These are phyloP conservation scores for Philonicus albiceps DNA, from an alignment of 2,888 invertebrate species.

Conservation along the genomic window DNA sequence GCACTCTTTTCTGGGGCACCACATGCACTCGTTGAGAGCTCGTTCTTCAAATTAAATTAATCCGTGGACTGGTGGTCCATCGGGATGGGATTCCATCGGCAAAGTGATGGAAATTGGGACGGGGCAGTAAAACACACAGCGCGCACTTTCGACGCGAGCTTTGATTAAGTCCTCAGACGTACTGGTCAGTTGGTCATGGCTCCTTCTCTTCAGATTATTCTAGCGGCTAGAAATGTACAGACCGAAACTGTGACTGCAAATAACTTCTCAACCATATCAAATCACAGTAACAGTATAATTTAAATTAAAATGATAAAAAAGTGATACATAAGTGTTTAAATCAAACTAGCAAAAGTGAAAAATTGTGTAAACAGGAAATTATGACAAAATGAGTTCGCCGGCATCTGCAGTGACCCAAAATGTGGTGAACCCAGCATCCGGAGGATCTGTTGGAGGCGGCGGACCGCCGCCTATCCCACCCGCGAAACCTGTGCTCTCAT, in stretches of 20 bases:
- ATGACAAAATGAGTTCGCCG: constrained; percentile 39
- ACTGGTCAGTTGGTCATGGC: neutral
- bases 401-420: constrained; percentile 19
- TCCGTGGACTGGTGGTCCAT: neutral
- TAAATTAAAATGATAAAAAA: constrained; percentile 17
- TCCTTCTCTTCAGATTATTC: neutral
- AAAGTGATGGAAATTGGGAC: neutral
- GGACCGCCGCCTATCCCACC: constrained; percentile 54
- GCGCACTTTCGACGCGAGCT: neutral
- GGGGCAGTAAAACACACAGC: neutral
- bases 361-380: constrained; percentile 13
- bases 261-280: neutral
- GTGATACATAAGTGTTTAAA: neutral
- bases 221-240: neutral
- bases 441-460: constrained; percentile 35
- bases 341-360: neutral
- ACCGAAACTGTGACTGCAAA: neutral
- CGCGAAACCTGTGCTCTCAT: constrained; percentile 54
- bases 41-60: constrained; percentile 14
- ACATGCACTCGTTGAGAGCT: neutral
- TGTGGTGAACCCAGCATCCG: constrained; percentile 6
- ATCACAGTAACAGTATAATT: neutral
- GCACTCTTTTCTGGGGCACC: constrained; percentile 9
- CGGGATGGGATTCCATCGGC: neutral
- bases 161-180: neutral